Evolutionary conservation across 2,113 vertebrate species (phyloP).

Genomic region (Synodontis membranacea): DNA sequence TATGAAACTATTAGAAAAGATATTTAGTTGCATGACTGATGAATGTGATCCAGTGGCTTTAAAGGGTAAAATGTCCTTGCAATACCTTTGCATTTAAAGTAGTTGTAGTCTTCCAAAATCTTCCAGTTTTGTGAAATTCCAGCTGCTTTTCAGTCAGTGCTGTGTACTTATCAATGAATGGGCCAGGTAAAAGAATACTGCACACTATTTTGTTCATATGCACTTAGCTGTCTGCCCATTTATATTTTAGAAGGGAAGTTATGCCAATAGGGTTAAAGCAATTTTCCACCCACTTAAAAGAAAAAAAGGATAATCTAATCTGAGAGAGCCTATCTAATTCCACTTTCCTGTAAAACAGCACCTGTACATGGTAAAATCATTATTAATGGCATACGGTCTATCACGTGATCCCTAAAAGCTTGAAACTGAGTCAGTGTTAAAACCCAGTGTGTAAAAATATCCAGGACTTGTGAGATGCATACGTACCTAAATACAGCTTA

Average conservation of each 20-base stretch:
- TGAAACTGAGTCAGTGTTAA: conserved; percentile 28
- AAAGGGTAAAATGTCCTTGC: not conserved
- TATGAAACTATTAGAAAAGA: not conserved
- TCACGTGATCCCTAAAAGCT: conserved; percentile 60
- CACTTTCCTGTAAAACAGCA: conserved; percentile 62
- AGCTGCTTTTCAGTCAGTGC: not conserved
- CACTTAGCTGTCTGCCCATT: not conserved
- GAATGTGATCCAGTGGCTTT: not conserved
- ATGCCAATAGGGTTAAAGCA: conserved; percentile 46
- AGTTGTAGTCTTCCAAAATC: not conserved
- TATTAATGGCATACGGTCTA: conserved; percentile 57
- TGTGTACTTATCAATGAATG: not conserved
- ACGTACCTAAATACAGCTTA: not conserved
- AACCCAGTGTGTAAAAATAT: conserved; percentile 27
- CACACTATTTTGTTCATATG: not conserved
- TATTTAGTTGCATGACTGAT: not conserved
- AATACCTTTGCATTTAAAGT: not conserved
- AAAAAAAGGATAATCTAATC: conserved; percentile 42
- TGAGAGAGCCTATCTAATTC: conserved; percentile 61
- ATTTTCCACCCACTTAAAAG: conserved; percentile 44
- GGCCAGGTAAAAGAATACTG: conserved; percentile 8
- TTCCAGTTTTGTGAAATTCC: not conserved
- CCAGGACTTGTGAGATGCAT: not conserved
- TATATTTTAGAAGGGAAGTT: not conserved
- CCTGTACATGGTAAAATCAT: conserved; percentile 65